These are phyloP conservation scores for Monarcha castaneiventris DNA, from an alignment of 2,113 vertebrate species.

Conservation along the genomic window DNA sequence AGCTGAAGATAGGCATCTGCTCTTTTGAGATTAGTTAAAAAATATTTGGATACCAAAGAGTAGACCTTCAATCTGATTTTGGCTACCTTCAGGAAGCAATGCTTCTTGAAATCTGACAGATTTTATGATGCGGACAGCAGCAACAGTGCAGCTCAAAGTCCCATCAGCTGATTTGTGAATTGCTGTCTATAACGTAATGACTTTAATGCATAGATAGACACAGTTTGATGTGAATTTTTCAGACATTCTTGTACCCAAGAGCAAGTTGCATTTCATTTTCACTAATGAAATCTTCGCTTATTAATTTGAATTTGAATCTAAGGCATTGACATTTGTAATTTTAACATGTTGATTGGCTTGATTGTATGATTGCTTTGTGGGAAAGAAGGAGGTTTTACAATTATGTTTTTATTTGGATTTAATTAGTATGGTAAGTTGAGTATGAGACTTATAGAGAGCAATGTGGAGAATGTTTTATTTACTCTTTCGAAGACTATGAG, in stretches of 20 bases:
- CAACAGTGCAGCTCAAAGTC: not conserved
- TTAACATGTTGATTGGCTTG: conserved; percentile 31
- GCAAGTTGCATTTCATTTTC: conserved; percentile 2
- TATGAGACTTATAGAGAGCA: conserved; percentile 58
- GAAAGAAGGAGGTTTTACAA: conserved; percentile 61
- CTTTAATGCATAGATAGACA: not conserved
- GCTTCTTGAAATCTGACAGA: not conserved
- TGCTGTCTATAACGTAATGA: not conserved
- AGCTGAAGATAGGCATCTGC: not conserved
- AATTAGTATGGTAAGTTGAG: conserved; percentile 69
- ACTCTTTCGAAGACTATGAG: conserved; percentile 55
- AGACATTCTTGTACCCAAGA: not conserved
- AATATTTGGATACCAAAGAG: not conserved
- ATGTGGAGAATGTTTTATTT: conserved; percentile 70
- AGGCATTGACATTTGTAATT: conserved; percentile 29
- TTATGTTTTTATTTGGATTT: conserved; percentile 74
- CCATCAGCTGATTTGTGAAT: not conserved
- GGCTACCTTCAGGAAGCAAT: not conserved
- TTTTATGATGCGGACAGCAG: not conserved
- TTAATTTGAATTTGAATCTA: conserved; percentile 2
- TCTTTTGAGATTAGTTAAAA: not conserved
- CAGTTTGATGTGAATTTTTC: conserved; percentile 13
- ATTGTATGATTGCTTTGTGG: conserved; percentile 62
- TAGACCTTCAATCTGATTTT: not conserved
- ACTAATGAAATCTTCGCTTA: conserved; percentile 20